phyloP scores from a whole-genome alignment of 2,888 invertebrate genomes.

The Zonitis immaculata region DNA sequence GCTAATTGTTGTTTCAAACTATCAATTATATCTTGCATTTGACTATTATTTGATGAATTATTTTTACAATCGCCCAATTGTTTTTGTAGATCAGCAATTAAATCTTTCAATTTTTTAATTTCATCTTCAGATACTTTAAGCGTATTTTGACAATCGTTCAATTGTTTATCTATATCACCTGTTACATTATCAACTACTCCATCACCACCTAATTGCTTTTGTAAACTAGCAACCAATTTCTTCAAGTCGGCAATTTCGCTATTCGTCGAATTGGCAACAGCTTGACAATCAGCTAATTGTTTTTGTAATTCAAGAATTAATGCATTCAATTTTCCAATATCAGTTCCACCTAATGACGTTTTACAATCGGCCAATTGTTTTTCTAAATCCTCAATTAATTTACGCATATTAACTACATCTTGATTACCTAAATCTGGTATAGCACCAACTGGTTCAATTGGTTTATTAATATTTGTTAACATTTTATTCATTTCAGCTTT shows the following conservation, averaged over 20 bases:
- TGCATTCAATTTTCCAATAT: not conserved
- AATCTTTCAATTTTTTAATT: too few species aligned
- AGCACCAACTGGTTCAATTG: too few species aligned
- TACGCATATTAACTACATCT: conserved; percentile 29
- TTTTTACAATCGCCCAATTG: not conserved
- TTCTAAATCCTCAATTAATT: conserved; percentile 34
- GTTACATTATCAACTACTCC: too few species aligned
- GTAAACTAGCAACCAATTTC: not conserved
- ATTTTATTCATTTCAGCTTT: conserved; percentile 8
- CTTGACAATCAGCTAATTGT: conserved; percentile 2
- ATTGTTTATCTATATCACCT: too few species aligned
- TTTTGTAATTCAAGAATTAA: not conserved
- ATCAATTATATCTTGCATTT: not conserved
- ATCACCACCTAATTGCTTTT: too few species aligned
- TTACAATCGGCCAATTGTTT: conserved; percentile 19
- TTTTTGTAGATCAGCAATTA: too few species aligned
- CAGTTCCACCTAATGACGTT: not conserved
- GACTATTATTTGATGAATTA: too few species aligned
- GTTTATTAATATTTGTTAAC: not conserved
- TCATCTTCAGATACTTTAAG: too few species aligned
- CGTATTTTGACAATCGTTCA: too few species aligned
- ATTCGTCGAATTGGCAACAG: not conserved
- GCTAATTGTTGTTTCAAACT: conserved; percentile 20
- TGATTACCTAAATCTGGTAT: too few species aligned
- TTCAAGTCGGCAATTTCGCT: not conserved